These are phyloP conservation scores for Petrocephalus schoutedeni DNA, from an alignment of 2,797 vertebrate genomes.

Conservation along the genomic window DNA sequence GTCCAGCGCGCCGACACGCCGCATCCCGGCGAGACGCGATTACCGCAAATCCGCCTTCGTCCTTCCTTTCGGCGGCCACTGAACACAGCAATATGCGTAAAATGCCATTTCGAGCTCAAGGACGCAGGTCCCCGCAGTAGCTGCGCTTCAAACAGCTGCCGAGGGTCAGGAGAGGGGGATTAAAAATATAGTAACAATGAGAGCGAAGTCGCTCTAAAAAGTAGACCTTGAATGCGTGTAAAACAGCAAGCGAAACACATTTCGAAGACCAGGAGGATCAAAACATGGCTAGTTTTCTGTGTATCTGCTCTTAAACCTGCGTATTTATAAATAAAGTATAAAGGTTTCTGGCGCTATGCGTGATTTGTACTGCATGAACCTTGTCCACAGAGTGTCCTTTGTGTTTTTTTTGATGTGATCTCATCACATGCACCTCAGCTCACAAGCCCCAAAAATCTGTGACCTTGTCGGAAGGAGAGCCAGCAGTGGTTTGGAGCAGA, in stretches of 20 bases:
- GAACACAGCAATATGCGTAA: neutral
- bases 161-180: neutral
- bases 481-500: neutral
- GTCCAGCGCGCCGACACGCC: neutral
- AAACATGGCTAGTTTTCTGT: neutral
- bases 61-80: neutral
- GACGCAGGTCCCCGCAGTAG: neutral
- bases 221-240: neutral
- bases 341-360: neutral
- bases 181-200: neutral
- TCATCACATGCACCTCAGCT: conserved; percentile 61
- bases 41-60: neutral
- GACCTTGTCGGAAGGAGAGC: neutral
- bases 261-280: neutral
- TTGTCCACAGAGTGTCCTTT: conserved; percentile 1
- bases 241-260: neutral
- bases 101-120: neutral
- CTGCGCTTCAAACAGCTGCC: neutral
- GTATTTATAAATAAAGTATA: neutral
- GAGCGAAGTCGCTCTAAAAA: neutral
- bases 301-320: neutral
- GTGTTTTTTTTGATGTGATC: conserved; percentile 29
- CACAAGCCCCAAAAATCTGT: conserved; percentile 30
- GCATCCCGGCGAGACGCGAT: neutral
- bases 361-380: neutral